phyloP scores from a whole-genome alignment of 2,113 vertebrate species.

The Sphyrna mokarran region DNA sequence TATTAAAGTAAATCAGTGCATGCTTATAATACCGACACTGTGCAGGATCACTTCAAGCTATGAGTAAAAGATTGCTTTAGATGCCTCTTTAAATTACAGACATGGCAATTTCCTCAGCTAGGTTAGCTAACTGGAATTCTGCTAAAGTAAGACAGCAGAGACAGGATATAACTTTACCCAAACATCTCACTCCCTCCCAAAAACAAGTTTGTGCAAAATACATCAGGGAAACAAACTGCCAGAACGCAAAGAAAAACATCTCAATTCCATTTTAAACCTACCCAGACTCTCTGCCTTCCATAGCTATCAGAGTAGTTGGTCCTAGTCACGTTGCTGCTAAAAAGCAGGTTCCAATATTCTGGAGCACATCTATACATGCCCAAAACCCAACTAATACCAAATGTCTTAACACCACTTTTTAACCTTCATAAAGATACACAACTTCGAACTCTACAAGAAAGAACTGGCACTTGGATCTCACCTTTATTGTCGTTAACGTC shows the following conservation, averaged over 20 bases:
- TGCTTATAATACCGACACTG: background rate
- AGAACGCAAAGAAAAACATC: background rate
- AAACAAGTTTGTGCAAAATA: background rate
- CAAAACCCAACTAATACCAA: background rate
- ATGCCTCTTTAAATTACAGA: background rate
- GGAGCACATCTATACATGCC: background rate
- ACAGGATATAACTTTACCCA: too few relatives aligned
- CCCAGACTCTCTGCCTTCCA: background rate
- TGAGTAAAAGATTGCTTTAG: background rate
- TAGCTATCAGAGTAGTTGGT: background rate
- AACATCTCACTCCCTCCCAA: background rate
- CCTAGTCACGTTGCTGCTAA: background rate
- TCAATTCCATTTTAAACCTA: background rate
- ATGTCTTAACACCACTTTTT: background rate
- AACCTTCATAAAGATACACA: background rate
- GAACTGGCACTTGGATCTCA: background rate
- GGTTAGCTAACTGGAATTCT: background rate
- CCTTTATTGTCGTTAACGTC: background rate
- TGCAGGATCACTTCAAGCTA: background rate
- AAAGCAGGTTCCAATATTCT: background rate
- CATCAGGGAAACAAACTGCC: background rate
- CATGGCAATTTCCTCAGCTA: too few relatives aligned
- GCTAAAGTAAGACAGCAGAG: background rate
- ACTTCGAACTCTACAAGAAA: background rate
- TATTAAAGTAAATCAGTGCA: background rate